phyloP scores from a whole-genome alignment of 1,140 invertebrate genomes.

The Drosophila elegans region DNA sequence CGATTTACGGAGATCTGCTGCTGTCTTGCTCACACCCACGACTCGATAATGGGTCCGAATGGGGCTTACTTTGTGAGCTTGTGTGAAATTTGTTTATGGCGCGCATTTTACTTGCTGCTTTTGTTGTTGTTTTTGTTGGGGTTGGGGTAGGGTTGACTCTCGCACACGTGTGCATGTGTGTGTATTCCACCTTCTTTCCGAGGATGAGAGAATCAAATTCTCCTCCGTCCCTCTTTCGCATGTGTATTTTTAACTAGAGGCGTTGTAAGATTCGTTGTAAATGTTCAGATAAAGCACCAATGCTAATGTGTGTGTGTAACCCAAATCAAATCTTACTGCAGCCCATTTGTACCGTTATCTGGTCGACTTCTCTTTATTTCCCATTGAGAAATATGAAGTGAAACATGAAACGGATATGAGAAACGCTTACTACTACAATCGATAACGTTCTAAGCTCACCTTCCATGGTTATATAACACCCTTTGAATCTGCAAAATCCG shows the following conservation, averaged over 20 bases:
- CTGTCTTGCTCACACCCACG: slow-evolving; percentile 30
- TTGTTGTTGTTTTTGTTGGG: slow-evolving; percentile 40
- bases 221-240: slow-evolving; percentile 8
- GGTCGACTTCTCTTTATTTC: slow-evolving; percentile 7
- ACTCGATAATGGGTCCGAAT: slow-evolving; percentile 6
- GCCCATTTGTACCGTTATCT: slow-evolving; percentile 38
- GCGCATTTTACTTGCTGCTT: slow-evolving; percentile 53
- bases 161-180: background rate
- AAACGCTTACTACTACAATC: background rate
- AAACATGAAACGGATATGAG: slow-evolving; percentile 59
- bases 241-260: slow-evolving; percentile 48
- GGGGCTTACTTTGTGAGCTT: slow-evolving; percentile 22
- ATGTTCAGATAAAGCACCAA: slow-evolving; percentile 7
- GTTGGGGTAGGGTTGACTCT: slow-evolving; percentile 55
- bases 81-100: slow-evolving; percentile 74
- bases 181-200: slow-evolving; percentile 25
- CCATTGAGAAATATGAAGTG: slow-evolving; percentile 25
- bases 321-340: slow-evolving; percentile 37
- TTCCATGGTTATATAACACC: slow-evolving; percentile 15
- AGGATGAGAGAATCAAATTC: slow-evolving; percentile 32
- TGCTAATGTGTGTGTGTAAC: slow-evolving; percentile 34
- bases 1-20: slow-evolving; percentile 43
- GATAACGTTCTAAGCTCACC: background rate
- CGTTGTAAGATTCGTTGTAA: slow-evolving; percentile 29
- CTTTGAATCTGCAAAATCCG: slow-evolving; percentile 2